Evolutionary conservation across 2,113 vertebrate genomes (phyloP).

Genomic region (Pangasianodon gigas): DNA sequence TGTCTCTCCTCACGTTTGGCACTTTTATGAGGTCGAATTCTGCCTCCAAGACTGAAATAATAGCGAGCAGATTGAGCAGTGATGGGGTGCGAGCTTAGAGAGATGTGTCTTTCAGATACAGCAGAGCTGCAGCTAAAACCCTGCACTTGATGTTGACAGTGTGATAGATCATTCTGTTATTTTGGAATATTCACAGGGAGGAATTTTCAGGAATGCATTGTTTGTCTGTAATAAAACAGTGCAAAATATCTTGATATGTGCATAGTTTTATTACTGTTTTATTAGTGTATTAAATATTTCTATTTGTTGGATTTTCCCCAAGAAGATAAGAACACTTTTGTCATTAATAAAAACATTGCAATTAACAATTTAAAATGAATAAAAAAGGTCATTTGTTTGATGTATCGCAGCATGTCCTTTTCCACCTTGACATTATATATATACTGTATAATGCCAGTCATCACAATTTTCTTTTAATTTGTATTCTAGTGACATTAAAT

Average conservation of each 20-base stretch:
- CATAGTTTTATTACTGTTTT: background rate
- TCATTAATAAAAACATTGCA: background rate
- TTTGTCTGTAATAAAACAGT: background rate
- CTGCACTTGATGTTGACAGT: background rate
- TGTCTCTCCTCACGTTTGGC: constrained; percentile 57
- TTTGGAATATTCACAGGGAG: background rate
- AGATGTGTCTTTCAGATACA: constrained; percentile 43
- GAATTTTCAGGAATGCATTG: background rate
- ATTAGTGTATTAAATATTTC: background rate
- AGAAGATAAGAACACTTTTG: background rate
- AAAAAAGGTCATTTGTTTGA: background rate
- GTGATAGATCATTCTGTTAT: background rate
- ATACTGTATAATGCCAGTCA: background rate
- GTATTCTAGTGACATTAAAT: background rate
- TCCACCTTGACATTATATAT: background rate
- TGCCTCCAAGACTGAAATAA: constrained; percentile 43
- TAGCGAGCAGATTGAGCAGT: constrained; percentile 46
- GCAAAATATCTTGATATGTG: background rate
- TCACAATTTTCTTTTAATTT: background rate
- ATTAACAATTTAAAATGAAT: background rate
- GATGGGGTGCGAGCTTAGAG: constrained; percentile 48
- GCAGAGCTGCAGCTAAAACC: constrained; percentile 8
- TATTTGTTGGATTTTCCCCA: background rate
- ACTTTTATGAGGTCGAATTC: constrained; percentile 53
- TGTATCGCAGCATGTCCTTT: too few species aligned